These are phyloP conservation scores for Shargacucullia verbasci DNA, from an alignment of 2,888 invertebrate genomes.

Conservation along the genomic window DNA sequence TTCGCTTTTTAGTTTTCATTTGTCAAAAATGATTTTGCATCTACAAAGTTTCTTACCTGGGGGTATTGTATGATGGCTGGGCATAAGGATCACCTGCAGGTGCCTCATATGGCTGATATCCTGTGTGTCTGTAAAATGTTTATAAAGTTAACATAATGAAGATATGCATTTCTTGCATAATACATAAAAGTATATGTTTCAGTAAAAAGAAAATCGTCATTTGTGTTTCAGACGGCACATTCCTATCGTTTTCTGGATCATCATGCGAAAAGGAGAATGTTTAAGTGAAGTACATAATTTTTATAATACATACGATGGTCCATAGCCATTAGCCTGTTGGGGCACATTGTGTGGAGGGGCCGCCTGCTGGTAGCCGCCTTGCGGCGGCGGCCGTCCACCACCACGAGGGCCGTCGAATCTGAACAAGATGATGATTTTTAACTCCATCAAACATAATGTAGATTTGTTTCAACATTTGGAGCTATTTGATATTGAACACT, in stretches of 20 bases:
- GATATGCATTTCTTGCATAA: neutral
- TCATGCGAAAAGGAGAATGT: constrained; percentile 61
- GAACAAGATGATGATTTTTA: constrained; percentile 2
- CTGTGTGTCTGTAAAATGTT: constrained; percentile 72
- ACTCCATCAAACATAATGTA: no score
- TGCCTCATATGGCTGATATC: constrained; percentile 82
- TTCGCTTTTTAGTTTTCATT: neutral
- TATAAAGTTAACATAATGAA: constrained; percentile 9
- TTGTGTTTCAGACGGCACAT: constrained; percentile 88
- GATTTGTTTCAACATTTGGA: no score
- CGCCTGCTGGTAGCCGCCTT: constrained; percentile 72
- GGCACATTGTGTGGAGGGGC: constrained; percentile 70
- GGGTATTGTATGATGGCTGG: constrained; percentile 75
- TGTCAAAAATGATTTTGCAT: no score
- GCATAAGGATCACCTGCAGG: constrained; percentile 78
- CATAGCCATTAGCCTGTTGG: constrained; percentile 79
- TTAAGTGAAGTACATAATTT: no score
- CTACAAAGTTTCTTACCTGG: constrained; percentile 65
- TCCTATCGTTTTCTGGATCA: constrained; percentile 86
- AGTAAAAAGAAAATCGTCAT: constrained; percentile 79
- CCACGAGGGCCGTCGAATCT: constrained; percentile 82
- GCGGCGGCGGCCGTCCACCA: constrained; percentile 69
- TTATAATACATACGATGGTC: constrained; percentile 71
- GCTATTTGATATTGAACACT: no score
- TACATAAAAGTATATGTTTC: constrained; percentile 39